Evolutionary conservation across 2,113 vertebrate genomes (phyloP), one percentile per base, ranked within the genome.

Genomic region (Lophura nycthemera): DNA sequence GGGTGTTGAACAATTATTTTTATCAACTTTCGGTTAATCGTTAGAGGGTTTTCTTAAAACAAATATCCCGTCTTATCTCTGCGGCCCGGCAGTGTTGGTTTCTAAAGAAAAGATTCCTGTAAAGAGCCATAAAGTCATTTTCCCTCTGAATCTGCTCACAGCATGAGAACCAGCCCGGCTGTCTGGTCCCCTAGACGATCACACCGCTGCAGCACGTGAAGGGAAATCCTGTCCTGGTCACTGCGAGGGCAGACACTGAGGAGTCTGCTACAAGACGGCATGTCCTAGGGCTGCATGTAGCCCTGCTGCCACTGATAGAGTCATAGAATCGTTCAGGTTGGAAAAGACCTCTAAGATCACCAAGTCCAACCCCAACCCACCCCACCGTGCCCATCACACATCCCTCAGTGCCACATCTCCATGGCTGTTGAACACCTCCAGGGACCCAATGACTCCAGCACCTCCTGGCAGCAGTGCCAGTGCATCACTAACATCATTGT

Each of bases 221-320:
- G 83, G 91, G 86, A 96, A 96, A 94, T 91, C 78, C 90, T 93
- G 61, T 66, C 77, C 92, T 87, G 73, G 78, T 70, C 88, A 67
- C 56, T 19, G 30, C 54, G n/a, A 70, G 61, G 74, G 82, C 65
- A 92, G 87, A n/a, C 56, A 69, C 80, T 57, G 70, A 78, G 2
- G 48, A 32, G 56, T 34, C 24, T 43, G 48, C 79, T 65, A 47
- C 0, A 17, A 57, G 72, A 34, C n/a, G 56, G 61, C 50, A 59
- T 86, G 94, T 92, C 76, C 73, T 80, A 32, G 16, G 50, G 12
- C 57, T 77, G 19, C 10, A 11, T 27, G 27, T 12, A 38, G 42
- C 69, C 59, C 3, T 20, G 30, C 42, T 34, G n/a, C 32, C 82
- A 3, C 25, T n/a, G 45, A 75, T 20, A 54, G 8, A 29, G 14